A percentile compares a stretch with the other conserved stretches of the same genome.
These are phyloP conservation scores for Euzophera pinguis DNA, from an alignment of 2,888 invertebrate genomes.

Conservation along the genomic window DNA sequence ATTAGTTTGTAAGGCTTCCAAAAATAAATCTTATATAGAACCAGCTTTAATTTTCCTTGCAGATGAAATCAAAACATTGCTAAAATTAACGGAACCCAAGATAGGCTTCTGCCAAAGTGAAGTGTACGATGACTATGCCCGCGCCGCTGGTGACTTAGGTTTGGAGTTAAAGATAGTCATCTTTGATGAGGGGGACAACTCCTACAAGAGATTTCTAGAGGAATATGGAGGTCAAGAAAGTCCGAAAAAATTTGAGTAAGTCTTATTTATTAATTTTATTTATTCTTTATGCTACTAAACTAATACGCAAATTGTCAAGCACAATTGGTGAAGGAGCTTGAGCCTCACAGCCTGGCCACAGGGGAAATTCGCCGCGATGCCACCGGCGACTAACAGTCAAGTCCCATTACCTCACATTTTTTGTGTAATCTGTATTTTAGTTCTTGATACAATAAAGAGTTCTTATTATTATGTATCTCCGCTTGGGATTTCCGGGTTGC, in stretches of 20 bases:
- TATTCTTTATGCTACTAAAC: too few relatives aligned
- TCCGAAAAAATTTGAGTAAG: constrained; percentile 46
- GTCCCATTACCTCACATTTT: too few relatives aligned
- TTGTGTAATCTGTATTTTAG: too few relatives aligned
- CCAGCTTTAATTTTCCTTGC: not conserved
- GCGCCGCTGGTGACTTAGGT: constrained; percentile 35
- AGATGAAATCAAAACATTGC: not conserved
- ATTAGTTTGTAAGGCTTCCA: not conserved
- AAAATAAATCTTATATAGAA: not conserved
- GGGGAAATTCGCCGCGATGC: too few relatives aligned
- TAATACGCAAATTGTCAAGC: too few relatives aligned
- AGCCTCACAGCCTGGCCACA: too few relatives aligned
- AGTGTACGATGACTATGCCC: constrained; percentile 28
- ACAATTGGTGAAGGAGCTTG: too few relatives aligned
- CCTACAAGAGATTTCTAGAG: constrained; percentile 40
- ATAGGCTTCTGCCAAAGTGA: constrained; percentile 54
- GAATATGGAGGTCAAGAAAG: constrained; percentile 29
- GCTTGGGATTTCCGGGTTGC: too few relatives aligned
- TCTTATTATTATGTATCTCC: too few relatives aligned
- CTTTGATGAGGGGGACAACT: constrained; percentile 44
- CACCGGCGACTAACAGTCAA: too few relatives aligned
- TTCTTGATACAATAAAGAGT: too few relatives aligned
- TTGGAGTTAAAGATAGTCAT: constrained; percentile 43
- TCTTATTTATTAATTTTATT: constrained; percentile 1
- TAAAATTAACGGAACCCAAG: constrained; percentile 38